A percentile compares a stretch with the other conserved stretches of the same genome.
These are phyloP conservation scores for Intellagama lesueurii DNA, from an alignment of 2,797 vertebrate genomes.

Conservation along the genomic window DNA sequence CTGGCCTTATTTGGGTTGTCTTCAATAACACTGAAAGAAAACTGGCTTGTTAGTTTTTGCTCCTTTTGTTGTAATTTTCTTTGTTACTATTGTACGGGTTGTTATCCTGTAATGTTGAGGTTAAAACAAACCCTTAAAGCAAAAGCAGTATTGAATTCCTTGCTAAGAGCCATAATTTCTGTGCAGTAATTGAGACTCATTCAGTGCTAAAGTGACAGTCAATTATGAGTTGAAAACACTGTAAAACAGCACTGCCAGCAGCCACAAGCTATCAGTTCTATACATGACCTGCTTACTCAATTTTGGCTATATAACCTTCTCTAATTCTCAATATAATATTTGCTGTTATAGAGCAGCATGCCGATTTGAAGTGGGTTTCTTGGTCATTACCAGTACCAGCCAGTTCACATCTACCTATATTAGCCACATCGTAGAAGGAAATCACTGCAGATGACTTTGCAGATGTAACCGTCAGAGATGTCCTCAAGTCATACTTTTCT, in stretches of 20 bases:
- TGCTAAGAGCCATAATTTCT: conserved; percentile 23
- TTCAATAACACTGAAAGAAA: rapidly evolving
- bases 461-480: neutral
- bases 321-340: neutral
- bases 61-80: neutral
- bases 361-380: neutral
- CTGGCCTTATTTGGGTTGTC: neutral
- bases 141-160: conserved; percentile 17
- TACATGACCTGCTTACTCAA: neutral
- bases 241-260: conserved; percentile 1
- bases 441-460: too few relatives aligned
- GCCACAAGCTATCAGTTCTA: neutral
- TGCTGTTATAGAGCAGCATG: neutral
- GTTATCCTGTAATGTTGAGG: conserved; percentile 4
- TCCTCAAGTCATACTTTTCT: neutral
- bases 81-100: neutral
- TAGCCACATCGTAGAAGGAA: too few relatives aligned
- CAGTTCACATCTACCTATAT: neutral
- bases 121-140: conserved; percentile 19
- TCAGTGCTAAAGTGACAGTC: neutral
- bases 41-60: neutral
- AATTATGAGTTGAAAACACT: conserved; percentile 5
- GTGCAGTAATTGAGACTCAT: conserved; percentile 26
- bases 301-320: neutral
- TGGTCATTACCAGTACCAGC: neutral